These are phyloP conservation scores for Choristoneura fumiferana DNA, from an alignment of 1,140 invertebrate species.

Conservation along the genomic window DNA sequence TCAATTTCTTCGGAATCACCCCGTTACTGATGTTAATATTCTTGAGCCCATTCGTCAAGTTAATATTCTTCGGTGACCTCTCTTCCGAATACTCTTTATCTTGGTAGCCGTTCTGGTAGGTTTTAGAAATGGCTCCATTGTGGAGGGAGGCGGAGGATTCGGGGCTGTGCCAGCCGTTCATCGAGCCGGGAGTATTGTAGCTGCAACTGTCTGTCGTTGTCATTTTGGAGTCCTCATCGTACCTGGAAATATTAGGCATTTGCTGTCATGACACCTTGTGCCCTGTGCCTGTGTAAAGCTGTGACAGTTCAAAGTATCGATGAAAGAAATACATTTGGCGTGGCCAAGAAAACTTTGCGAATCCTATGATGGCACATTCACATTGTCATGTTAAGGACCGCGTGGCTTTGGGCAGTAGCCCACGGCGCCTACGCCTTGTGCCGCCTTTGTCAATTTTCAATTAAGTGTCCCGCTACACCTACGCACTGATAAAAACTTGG, in stretches of 20 bases:
- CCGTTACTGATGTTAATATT: slow-evolving; percentile 70
- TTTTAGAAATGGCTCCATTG: slow-evolving; percentile 68
- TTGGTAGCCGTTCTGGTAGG: slow-evolving; percentile 60
- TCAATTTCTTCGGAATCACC: slow-evolving; percentile 59
- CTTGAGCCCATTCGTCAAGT: slow-evolving; percentile 64
- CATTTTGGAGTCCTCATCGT: slow-evolving; percentile 78
- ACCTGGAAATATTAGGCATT: slow-evolving; percentile 46
- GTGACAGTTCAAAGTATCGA: no score
- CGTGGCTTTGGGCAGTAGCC: no score
- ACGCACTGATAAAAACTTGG: no score
- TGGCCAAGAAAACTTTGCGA: no score
- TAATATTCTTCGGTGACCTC: slow-evolving; percentile 71
- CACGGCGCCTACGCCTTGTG: no score
- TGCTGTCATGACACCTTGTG: no score
- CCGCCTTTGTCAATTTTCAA: no score
- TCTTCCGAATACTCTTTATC: slow-evolving; percentile 41
- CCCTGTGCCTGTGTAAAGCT: no score
- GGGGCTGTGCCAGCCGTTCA: slow-evolving; percentile 77
- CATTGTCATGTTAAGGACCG: no score
- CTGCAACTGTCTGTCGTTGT: slow-evolving; percentile 74
- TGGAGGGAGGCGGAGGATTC: slow-evolving; percentile 58
- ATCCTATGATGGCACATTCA: no score
- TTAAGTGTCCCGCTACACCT: no score
- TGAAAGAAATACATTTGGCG: no score
- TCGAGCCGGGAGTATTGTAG: slow-evolving; percentile 71